phyloP scores from a whole-genome alignment of 2,888 invertebrate genomes.

The Ormyrus nitidulus region DNA sequence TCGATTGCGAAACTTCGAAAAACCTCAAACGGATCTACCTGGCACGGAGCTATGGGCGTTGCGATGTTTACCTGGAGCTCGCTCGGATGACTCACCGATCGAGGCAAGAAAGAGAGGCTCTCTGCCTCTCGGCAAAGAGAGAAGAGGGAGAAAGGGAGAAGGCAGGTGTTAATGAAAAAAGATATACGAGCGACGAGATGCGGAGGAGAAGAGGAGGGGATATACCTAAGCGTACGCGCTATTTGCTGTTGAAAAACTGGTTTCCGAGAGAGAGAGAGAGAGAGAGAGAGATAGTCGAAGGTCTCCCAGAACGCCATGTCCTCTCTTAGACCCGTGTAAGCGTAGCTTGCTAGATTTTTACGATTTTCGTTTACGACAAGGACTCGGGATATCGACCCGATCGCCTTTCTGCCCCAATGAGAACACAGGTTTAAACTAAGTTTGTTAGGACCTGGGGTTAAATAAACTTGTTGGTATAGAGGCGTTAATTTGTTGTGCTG shows the following conservation, averaged over 20 bases:
- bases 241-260: constrained; percentile 42
- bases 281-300: not conserved
- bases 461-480: no score
- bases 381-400: constrained; percentile 5
- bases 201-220: not conserved
- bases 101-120: not conserved
- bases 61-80: no score
- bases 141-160: no score
- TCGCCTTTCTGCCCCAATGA: not conserved
- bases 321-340: not conserved
- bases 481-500: no score
- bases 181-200: constrained; percentile 11
- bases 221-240: not conserved
- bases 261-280: not conserved
- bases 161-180: constrained; percentile 27
- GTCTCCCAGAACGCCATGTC: not conserved
- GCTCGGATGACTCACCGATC: no score
- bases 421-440: no score
- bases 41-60: no score
- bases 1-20: no score
- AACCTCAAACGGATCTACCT: no score
- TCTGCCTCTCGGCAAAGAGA: not conserved
- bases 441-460: no score
- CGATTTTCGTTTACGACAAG: constrained; percentile 48
- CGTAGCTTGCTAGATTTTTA: constrained; percentile 35